Evolutionary conservation across 2,113 vertebrate genomes (phyloP).

Genomic region (Grammomys dolichurus): DNA sequence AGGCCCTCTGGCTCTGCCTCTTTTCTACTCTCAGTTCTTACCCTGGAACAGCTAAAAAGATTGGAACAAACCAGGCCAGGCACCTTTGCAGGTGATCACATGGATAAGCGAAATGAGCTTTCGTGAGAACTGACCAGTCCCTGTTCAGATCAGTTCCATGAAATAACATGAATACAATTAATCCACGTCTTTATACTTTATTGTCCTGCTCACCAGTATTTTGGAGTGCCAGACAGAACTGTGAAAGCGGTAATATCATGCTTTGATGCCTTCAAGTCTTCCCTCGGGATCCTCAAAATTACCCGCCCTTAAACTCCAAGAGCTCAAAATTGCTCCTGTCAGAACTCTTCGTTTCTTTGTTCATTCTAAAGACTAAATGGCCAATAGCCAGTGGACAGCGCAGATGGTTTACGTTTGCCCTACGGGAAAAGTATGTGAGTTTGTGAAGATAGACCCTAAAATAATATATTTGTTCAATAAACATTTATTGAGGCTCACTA

Average conservation of each 20-base stretch:
- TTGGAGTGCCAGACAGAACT: background rate
- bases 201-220: background rate
- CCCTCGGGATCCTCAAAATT: background rate
- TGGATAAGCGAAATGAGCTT: background rate
- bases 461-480: constrained; percentile 44
- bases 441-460: background rate
- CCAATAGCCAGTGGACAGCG: background rate
- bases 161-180: background rate
- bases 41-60: background rate
- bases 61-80: background rate
- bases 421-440: background rate
- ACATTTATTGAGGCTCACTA: background rate
- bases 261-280: background rate
- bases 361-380: background rate
- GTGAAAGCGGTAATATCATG: background rate
- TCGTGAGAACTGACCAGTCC: background rate
- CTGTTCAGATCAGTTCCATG: background rate
- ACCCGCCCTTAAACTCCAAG: background rate
- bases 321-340: constrained; percentile 5
- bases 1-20: background rate
- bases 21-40: background rate
- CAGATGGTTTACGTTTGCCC: background rate
- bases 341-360: background rate
- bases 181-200: background rate
- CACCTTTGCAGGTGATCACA: fast-evolving